These are phyloP conservation scores for Lochmaea capreae DNA, from an alignment of 2,888 invertebrate genomes.

Conservation along the genomic window DNA sequence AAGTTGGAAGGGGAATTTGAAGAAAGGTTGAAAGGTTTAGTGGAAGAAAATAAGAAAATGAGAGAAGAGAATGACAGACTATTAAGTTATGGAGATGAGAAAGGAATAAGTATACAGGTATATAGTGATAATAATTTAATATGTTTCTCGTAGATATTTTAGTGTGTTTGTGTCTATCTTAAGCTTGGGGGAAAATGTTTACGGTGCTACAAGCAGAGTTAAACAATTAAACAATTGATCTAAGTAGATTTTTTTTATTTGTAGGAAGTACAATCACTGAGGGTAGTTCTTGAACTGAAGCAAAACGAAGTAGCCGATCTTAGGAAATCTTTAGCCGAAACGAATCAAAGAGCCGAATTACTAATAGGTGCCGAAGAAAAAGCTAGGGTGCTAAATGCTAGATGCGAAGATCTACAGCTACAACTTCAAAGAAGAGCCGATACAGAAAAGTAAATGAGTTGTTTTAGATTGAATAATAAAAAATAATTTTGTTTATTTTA, in stretches of 20 bases:
- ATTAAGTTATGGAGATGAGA: constrained; percentile 59
- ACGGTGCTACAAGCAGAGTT: not conserved
- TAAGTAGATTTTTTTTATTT: constrained; percentile 56
- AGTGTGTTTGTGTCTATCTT: too few relatives aligned
- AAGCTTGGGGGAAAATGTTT: constrained; percentile 1
- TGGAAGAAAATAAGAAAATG: constrained; percentile 57
- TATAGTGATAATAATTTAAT: not conserved
- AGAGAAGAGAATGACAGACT: constrained; percentile 60
- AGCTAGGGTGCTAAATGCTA: constrained; percentile 81
- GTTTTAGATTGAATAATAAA: not conserved
- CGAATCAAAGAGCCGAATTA: constrained; percentile 79
- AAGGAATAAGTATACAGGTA: constrained; percentile 61
- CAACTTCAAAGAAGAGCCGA: constrained; percentile 78
- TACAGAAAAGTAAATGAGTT: constrained; percentile 75
- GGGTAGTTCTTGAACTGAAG: constrained; percentile 89
- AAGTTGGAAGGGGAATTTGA: constrained; percentile 40
- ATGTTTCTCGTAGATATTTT: too few relatives aligned
- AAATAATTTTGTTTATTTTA: constrained; percentile 55
- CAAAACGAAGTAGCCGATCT: constrained; percentile 87
- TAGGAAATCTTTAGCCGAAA: constrained; percentile 76
- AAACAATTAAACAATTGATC: too few relatives aligned
- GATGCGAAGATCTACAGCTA: constrained; percentile 86
- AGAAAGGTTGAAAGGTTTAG: constrained; percentile 46
- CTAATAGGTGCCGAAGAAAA: constrained; percentile 79
- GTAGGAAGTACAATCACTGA: constrained; percentile 83